Evolutionary conservation across 1,140 invertebrate genomes (phyloP), one percentile per base, ranked within the genome.

Genomic region (Nautilus pompilius): DNA sequence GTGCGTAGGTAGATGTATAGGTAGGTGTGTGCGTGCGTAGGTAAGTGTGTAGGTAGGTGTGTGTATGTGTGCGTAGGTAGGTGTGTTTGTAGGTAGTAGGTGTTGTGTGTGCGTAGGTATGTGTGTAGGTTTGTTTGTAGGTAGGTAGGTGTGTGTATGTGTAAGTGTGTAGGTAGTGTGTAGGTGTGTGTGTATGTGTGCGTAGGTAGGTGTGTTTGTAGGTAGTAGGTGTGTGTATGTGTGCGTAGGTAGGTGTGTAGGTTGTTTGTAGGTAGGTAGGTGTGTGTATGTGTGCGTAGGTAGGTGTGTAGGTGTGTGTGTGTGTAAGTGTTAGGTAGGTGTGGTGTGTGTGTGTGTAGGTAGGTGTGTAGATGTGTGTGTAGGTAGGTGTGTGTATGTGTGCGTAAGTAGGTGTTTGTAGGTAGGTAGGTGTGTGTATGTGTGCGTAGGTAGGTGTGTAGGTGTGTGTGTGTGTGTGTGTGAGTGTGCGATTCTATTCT

Each of bases 381-480:
- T 41, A 41, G 13, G 36, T 41, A 26, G 15, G 24, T 53, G 24
- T 53, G 29, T 53, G 24, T 53, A 53, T 53, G 15, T 53, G 29
- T 53, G 15, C 3, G 24, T 4, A 53, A 6, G 22, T 4, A 5
- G 3, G 22, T 4, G 29, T 53, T 6, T 4, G 24, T 3, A 53
- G 24, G 29, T 15, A 53, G 5, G 15, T 22, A 4, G 5, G 2
- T 2, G 3, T 53, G 49, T 53, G 20, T 26, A 24, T 53, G 20
- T 53, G 24, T 53, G 29, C 24, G 24, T 53, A 24, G 13, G 29
- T 53, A 53, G 24, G 15, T 53, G 20, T 53, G 15, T 26, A 24
- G 15, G 46, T 49, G 46, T 49, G 46, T 49, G 46, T 49, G 46
- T 49, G 46, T 49, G 46, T 20, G 20, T 49, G 46, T 49, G 46